phyloP scores from a whole-genome alignment of 2,113 vertebrate species.

The Crocuta crocuta region DNA sequence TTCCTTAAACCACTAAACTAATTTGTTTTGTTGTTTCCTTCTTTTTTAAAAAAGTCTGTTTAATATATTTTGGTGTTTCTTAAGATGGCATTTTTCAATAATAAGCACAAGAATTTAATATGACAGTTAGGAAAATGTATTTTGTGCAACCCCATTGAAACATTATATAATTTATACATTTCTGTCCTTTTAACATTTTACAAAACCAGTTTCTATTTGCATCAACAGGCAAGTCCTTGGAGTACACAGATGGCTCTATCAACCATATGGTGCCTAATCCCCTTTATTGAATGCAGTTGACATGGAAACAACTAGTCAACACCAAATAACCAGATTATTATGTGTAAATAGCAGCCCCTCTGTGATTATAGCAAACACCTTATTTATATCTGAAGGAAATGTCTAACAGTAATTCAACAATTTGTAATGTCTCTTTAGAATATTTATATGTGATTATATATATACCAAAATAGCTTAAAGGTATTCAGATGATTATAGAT shows the following conservation, averaged over 20 bases:
- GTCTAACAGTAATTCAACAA: slow-evolving; percentile 67
- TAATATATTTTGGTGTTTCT: not conserved
- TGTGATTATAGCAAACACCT: slow-evolving; percentile 51
- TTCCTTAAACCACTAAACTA: not conserved
- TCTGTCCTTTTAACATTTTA: slow-evolving; percentile 73
- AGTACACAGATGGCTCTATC: slow-evolving; percentile 89
- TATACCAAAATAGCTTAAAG: slow-evolving; percentile 52
- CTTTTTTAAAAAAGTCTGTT: not conserved
- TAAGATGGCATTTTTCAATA: slow-evolving; percentile 68
- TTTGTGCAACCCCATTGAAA: slow-evolving; percentile 56
- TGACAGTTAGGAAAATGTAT: slow-evolving; percentile 73
- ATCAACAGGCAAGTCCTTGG: slow-evolving; percentile 83
- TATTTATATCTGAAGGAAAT: slow-evolving; percentile 48
- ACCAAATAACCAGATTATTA: slow-evolving; percentile 43
- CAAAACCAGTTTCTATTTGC: slow-evolving; percentile 87
- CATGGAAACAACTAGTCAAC: slow-evolving; percentile 68
- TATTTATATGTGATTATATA: slow-evolving; percentile 29
- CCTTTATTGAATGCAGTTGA: slow-evolving; percentile 51
- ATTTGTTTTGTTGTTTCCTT: not conserved
- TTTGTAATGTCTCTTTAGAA: slow-evolving; percentile 48
- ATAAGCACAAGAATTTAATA: slow-evolving; percentile 62
- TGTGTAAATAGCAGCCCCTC: slow-evolving; percentile 37
- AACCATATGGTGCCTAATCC: slow-evolving; percentile 84
- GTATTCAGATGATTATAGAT: slow-evolving; percentile 27
- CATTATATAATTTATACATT: slow-evolving; percentile 58